A percentile compares a stretch with the other conserved stretches of the same genome.
phyloP scores from a whole-genome alignment of 2,113 vertebrate genomes.

The Sceloporus undulatus region DNA sequence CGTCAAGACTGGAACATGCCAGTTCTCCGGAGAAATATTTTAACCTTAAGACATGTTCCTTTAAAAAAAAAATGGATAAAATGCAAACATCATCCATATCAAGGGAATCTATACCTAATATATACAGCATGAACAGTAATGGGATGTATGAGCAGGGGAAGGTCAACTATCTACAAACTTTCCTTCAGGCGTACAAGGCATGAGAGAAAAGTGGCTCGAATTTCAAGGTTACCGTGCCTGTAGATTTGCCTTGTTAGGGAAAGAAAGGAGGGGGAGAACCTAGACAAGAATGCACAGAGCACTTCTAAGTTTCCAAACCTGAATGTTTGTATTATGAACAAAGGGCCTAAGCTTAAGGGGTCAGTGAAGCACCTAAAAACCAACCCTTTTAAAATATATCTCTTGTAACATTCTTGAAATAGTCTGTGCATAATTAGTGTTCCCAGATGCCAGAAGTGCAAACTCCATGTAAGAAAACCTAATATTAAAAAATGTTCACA shows the following conservation, averaged over 20 bases:
- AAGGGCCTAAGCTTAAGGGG: background rate
- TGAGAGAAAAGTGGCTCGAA: conserved; percentile 37
- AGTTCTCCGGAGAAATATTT: conserved; percentile 61
- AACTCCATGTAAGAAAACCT: background rate
- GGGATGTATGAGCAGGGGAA: conserved; percentile 34
- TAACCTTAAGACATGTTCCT: conserved; percentile 14
- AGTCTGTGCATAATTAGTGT: accelerated
- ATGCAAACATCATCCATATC: conserved; percentile 27
- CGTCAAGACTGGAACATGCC: conserved; percentile 54
- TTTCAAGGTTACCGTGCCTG: conserved; percentile 50
- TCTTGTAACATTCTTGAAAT: background rate
- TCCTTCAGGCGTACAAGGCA: background rate
- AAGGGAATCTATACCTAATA: conserved; percentile 46
- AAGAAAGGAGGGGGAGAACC: conserved; percentile 2
- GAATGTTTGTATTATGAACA: background rate
- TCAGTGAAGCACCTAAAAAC: background rate
- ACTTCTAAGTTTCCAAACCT: background rate
- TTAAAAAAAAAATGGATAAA: conserved; percentile 37
- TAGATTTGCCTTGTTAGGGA: conserved; percentile 15
- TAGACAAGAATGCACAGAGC: background rate
- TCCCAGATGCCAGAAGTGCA: background rate
- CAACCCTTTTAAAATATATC: background rate
- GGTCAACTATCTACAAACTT: conserved; percentile 46
- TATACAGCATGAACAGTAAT: background rate
- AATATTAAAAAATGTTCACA: background rate